Evolutionary conservation across 2,888 invertebrate genomes (phyloP).

Genomic region (Vannuccia rotundouncinata): DNA sequence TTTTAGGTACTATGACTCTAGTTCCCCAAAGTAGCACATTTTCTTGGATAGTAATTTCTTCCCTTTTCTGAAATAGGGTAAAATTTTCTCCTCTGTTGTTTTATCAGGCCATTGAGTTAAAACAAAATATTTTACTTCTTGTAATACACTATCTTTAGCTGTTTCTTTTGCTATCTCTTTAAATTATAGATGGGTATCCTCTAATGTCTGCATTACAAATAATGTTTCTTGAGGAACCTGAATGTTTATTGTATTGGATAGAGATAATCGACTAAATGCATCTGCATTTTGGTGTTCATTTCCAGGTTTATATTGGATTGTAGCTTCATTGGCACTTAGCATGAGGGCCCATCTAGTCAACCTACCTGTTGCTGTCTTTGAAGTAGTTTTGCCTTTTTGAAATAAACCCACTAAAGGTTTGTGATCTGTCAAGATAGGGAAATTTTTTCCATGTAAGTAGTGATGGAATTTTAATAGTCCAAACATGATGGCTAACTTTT

Average conservation of each 20-base stretch:
- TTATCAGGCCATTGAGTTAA: conserved; percentile 23
- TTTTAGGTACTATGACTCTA: conserved; percentile 25
- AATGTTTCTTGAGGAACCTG: conserved; percentile 4
- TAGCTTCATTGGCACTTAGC: conserved; percentile 2
- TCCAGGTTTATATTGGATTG: neutral
- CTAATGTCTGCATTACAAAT: neutral
- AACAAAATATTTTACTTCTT: conserved; percentile 5
- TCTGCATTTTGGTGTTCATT: conserved; percentile 14
- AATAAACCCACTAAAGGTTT: conserved; percentile 27
- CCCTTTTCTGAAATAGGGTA: conserved; percentile 12
- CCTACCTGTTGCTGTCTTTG: conserved; percentile 12
- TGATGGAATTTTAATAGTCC: conserved; percentile 8
- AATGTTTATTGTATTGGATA: neutral
- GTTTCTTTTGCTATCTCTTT: conserved; percentile 2
- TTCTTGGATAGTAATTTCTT: conserved; percentile 7
- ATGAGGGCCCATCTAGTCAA: conserved; percentile 8
- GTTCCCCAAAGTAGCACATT: conserved; percentile 12
- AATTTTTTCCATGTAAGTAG: conserved; percentile 10
- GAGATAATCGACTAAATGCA: neutral
- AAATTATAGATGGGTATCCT: conserved; percentile 7
- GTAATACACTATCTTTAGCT: neutral
- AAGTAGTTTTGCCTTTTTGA: conserved; percentile 30
- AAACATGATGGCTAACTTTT: conserved; percentile 8
- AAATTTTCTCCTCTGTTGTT: neutral
- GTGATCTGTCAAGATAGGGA: conserved; percentile 8